Evolutionary conservation across 2,888 invertebrate genomes (phyloP).

Genomic region (Eristalis pertinax): DNA sequence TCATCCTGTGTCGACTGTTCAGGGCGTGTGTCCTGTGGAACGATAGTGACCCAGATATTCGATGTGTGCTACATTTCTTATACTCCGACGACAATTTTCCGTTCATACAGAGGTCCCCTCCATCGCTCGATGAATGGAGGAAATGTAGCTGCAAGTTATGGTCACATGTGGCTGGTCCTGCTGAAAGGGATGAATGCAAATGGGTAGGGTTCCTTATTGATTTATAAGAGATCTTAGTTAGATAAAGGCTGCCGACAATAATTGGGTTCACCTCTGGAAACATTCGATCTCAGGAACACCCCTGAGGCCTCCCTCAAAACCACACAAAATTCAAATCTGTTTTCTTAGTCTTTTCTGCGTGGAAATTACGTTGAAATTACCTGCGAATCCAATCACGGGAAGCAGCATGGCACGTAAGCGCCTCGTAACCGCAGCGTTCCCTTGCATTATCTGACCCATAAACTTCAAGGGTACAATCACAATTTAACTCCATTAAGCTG

Average conservation of each 20-base stretch:
- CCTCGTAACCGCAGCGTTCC: background rate
- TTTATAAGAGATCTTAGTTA: no score
- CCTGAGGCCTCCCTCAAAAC: background rate
- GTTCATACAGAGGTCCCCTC: background rate
- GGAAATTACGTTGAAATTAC: background rate
- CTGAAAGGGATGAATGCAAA: background rate
- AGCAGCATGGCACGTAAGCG: background rate
- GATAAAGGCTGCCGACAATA: no score
- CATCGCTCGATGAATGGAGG: background rate
- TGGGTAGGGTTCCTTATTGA: background rate
- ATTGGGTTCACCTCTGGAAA: no score
- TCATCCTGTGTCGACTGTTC: constrained; percentile 17
- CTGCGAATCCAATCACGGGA: background rate
- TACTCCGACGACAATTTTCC: constrained; percentile 7
- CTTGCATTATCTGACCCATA: constrained; percentile 27
- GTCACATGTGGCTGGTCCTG: no score
- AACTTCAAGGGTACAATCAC: constrained; percentile 17
- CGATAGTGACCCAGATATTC: constrained; percentile 48
- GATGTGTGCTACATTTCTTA: background rate
- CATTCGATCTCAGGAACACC: no score
- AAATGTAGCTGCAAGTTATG: background rate
- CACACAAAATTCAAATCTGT: background rate
- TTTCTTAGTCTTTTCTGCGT: background rate
- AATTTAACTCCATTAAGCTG: constrained; percentile 23
- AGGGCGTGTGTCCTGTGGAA: constrained; percentile 16